A percentile compares a stretch with the other conserved stretches of the same genome.
These are phyloP conservation scores for Apotomis betuletana DNA, from an alignment of 2,888 invertebrate genomes.

Conservation along the genomic window DNA sequence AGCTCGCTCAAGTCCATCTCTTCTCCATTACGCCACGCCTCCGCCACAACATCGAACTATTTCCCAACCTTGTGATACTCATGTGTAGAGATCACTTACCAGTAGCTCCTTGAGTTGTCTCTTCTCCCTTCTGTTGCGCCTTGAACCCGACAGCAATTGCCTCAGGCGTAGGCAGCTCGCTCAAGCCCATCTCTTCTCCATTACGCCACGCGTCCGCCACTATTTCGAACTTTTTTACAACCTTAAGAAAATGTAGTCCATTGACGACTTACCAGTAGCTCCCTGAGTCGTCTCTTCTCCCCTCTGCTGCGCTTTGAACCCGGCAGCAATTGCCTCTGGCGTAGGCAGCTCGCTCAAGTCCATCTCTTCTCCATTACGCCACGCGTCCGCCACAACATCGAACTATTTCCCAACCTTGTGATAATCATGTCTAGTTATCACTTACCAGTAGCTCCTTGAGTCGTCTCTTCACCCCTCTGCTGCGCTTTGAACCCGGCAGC, in stretches of 20 bases:
- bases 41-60: conserved; percentile 82
- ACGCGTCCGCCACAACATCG: too few relatives aligned
- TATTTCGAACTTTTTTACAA: conserved; percentile 92
- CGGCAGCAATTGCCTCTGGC: too few relatives aligned
- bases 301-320: too few relatives aligned
- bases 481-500: conserved; percentile 57
- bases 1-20: not conserved
- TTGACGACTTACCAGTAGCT: too few relatives aligned
- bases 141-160: conserved; percentile 59
- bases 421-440: not conserved
- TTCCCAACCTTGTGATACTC: conserved; percentile 85
- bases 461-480: conserved; percentile 68
- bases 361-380: too few relatives aligned
- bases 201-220: conserved; percentile 89
- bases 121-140: conserved; percentile 68
- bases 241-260: too few relatives aligned
- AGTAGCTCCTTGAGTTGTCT: conserved; percentile 58
- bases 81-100: conserved; percentile 52
- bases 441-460: conserved; percentile 63
- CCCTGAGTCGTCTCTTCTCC: too few relatives aligned
- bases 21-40: too few relatives aligned
- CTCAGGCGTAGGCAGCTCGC: conserved; percentile 92
- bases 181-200: conserved; percentile 92
- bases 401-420: too few relatives aligned
- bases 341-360: too few relatives aligned